phyloP scores from a whole-genome alignment of 2,113 vertebrate genomes.

The Sylvietta virens region DNA sequence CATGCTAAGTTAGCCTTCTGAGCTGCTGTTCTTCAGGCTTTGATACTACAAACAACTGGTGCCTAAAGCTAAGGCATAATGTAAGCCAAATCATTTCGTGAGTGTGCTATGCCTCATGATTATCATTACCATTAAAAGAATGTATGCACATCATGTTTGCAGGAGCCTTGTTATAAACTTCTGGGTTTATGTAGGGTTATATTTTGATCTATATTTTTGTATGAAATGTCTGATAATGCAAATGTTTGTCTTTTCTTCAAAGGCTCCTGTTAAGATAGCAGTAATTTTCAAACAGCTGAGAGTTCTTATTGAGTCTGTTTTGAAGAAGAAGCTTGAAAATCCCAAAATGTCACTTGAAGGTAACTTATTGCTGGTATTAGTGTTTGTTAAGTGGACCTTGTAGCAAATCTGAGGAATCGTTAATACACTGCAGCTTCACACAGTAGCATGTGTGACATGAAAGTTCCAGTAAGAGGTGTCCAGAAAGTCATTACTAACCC shows the following conservation, averaged over 20 bases:
- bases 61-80: neutral
- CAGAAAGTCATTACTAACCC: neutral
- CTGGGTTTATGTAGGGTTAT: neutral
- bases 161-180: neutral
- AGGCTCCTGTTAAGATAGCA: conserved; percentile 96
- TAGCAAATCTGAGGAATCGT: neutral
- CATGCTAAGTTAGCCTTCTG: neutral
- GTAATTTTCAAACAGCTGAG: conserved; percentile 97
- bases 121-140: neutral
- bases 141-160: neutral
- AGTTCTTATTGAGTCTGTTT: conserved; percentile 88
- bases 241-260: neutral
- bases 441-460: neutral
- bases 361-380: conserved; percentile 58
- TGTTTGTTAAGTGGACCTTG: neutral
- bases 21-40: neutral
- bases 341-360: conserved; percentile 93
- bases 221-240: neutral
- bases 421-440: neutral
- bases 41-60: neutral
- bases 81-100: neutral
- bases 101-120: neutral
- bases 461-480: neutral
- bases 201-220: neutral
- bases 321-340: conserved; percentile 92